A percentile compares a stretch with the other conserved stretches of the same genome.
These are phyloP conservation scores for Polypedilum pembai DNA, from an alignment of 1,140 invertebrate species.

Conservation along the genomic window DNA sequence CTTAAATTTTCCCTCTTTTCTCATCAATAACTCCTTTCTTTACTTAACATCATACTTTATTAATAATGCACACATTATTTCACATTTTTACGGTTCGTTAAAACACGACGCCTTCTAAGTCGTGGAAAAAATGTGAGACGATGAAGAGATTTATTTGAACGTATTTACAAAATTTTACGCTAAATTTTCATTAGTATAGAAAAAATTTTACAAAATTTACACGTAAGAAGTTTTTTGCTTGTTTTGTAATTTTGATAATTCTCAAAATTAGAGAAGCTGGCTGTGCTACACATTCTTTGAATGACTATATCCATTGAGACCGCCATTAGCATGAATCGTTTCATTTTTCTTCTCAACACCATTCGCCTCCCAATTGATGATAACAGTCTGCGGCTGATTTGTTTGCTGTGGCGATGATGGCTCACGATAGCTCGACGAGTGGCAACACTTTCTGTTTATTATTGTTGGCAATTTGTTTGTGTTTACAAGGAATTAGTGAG, in stretches of 20 bases:
- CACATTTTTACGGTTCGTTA: conserved; percentile 17
- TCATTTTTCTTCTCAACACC: conserved; percentile 21
- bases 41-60: background rate
- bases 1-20: too few relatives aligned
- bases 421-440: background rate
- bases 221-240: too few relatives aligned
- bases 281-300: conserved; percentile 23
- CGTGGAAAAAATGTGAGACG: background rate
- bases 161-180: background rate
- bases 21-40: too few relatives aligned
- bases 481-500: too few relatives aligned
- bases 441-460: background rate
- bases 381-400: conserved; percentile 5
- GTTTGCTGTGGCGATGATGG: conserved; percentile 17
- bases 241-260: too few relatives aligned
- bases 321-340: conserved; percentile 14
- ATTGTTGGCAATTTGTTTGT: background rate
- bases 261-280: background rate
- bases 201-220: background rate
- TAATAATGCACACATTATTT: conserved; percentile 19
- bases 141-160: background rate
- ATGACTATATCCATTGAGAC: conserved; percentile 22
- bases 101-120: background rate
- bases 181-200: background rate
- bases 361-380: conserved; percentile 25